These are phyloP conservation scores for Diplazon laetatorius DNA, from an alignment of 2,888 invertebrate genomes.

Conservation along the genomic window DNA sequence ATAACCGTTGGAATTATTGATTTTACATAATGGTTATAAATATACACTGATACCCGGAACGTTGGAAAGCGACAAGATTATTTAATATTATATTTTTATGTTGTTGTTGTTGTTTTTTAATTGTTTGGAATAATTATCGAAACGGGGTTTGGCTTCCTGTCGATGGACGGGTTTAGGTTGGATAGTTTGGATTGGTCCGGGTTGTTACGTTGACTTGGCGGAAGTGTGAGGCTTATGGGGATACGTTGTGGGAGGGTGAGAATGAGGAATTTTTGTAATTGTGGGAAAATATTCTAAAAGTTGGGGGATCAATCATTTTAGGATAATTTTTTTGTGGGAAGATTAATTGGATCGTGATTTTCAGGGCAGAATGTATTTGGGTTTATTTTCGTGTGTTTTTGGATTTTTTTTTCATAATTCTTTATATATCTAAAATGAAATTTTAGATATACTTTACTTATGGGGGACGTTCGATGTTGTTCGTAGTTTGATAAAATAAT, in stretches of 20 bases:
- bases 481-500: too few relatives aligned
- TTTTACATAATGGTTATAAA: conserved; percentile 37
- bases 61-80: conserved; percentile 35
- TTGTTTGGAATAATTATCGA: conserved; percentile 8
- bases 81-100: too few relatives aligned
- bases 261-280: neutral
- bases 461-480: too few relatives aligned
- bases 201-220: too few relatives aligned
- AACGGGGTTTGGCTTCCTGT: conserved; percentile 7
- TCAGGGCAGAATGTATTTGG: neutral
- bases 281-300: neutral
- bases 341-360: neutral
- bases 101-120: too few relatives aligned
- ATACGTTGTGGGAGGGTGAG: too few relatives aligned
- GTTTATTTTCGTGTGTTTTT: neutral
- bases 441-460: too few relatives aligned
- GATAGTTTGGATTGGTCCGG: neutral
- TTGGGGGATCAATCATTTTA: too few relatives aligned
- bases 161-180: neutral
- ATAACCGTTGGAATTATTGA: conserved; percentile 7
- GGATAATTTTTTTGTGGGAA: too few relatives aligned
- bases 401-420: too few relatives aligned
- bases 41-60: conserved; percentile 8
- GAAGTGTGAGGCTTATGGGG: too few relatives aligned
- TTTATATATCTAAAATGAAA: too few relatives aligned